These are phyloP conservation scores for Sesia bembeciformis DNA, from an alignment of 2,888 invertebrate species.

Conservation along the genomic window DNA sequence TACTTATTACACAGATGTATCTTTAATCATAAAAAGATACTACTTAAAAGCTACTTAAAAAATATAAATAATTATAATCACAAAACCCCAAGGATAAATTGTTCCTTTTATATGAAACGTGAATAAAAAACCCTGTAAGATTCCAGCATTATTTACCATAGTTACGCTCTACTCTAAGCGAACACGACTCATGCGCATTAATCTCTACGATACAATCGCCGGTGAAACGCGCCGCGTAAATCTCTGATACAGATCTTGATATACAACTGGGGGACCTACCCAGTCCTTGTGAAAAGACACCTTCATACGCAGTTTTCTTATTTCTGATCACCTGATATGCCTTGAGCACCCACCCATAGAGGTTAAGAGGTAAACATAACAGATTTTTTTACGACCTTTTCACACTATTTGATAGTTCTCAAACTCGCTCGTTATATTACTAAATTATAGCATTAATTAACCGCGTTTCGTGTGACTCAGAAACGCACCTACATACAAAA, in stretches of 20 bases:
- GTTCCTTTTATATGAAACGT: background rate
- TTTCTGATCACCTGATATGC: background rate
- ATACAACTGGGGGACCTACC: slow-evolving; percentile 26
- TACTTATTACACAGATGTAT: no score
- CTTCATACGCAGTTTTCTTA: background rate
- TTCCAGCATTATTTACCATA: background rate
- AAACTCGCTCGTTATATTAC: slow-evolving; percentile 19
- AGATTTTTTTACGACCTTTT: slow-evolving; percentile 8
- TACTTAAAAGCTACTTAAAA: no score
- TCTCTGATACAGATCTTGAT: slow-evolving; percentile 65
- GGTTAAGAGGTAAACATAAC: background rate
- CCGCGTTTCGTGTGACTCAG: slow-evolving; percentile 24
- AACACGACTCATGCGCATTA: slow-evolving; percentile 49
- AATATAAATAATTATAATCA: no score
- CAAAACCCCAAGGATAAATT: no score
- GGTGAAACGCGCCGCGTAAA: slow-evolving; percentile 47
- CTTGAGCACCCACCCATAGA: background rate
- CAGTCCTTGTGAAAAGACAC: slow-evolving; percentile 5
- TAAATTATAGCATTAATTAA: slow-evolving; percentile 26
- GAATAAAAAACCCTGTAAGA: background rate
- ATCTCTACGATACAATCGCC: slow-evolving; percentile 63
- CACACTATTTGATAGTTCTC: slow-evolving; percentile 25
- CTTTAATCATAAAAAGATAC: no score
- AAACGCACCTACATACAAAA: slow-evolving; percentile 8
- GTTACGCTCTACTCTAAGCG: slow-evolving; percentile 29